Conservation (phyloP, 2,113 vertebrate species). For the Sinocyclocheilus maitianheensis region DNA sequence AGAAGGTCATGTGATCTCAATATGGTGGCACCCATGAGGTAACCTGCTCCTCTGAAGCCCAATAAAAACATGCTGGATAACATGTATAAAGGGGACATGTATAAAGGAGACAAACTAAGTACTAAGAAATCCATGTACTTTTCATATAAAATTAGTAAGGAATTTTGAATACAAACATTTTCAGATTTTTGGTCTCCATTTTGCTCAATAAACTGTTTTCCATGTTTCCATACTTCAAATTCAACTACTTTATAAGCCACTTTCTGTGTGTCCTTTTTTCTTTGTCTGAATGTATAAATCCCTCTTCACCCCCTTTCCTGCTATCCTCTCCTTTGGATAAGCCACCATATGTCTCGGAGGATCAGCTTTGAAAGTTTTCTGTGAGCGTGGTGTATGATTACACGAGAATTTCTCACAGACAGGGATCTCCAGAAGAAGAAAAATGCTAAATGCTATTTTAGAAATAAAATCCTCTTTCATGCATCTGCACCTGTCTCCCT, state of each 20-base stretch:
- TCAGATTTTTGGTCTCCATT: background rate
- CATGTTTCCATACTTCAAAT: slow-evolving; percentile 2
- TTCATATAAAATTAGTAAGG: background rate
- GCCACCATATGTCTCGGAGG: slow-evolving; percentile 77
- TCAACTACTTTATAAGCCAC: background rate
- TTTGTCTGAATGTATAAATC: slow-evolving; percentile 46
- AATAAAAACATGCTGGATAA: background rate
- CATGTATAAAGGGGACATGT: background rate
- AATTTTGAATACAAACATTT: background rate
- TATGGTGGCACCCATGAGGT: background rate
- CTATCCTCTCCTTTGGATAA: slow-evolving; percentile 63
- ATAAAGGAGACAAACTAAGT: background rate
- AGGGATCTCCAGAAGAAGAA: slow-evolving; percentile 82
- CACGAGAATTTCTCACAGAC: slow-evolving; percentile 81
- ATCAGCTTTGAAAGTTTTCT: slow-evolving; percentile 77
- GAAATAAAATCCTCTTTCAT: slow-evolving; percentile 98
- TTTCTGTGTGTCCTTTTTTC: slow-evolving; percentile 1
- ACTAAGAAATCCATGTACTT: background rate
- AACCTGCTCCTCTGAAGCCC: background rate
- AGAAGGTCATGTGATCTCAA: background rate
- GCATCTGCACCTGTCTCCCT: slow-evolving; percentile 93
- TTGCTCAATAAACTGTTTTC: background rate
- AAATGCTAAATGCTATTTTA: slow-evolving; percentile 92
- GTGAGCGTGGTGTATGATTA: slow-evolving; percentile 76
- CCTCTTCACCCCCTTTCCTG: slow-evolving; percentile 18